Evolutionary conservation across 1,140 invertebrate species (phyloP), one percentile per base, ranked within the genome.

Genomic region (Philopotamus ludificatus): DNA sequence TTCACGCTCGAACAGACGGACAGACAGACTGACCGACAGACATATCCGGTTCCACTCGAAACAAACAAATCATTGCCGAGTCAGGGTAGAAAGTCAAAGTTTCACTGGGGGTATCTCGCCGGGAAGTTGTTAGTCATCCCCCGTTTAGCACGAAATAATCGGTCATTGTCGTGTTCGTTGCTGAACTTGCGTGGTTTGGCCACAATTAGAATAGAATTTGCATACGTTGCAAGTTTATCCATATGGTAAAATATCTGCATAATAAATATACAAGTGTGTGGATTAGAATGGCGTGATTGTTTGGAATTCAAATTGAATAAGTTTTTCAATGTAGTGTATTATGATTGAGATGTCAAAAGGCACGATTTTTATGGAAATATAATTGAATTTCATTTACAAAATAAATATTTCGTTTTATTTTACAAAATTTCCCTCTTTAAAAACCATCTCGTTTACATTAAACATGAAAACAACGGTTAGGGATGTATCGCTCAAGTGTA

Each of bases 81-180:
- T 7, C 4, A 34, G 28, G 28, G 28, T 34, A 34, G 12, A 34
- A 34, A 12, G 4, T 34, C 28, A 34, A 34, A 34, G 28, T 34
- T 34, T 34, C 28, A 34, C 4, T 34, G 12, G 12, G 28, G 15
- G 15, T 60, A 45, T 60, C 57, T 60, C 57, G 18, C 9, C 21
- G 57, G n/a, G 57, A 60, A 47, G 57, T 60, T 60, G 44, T 47
- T 42, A 42, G 57, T 60, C 57, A 60, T 60, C 57, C 57, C n/a
- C 21, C 23, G 39, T 34, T 60, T 60, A 60, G 44, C 44, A 39
- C 57, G 22, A 47, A 42, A 39, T 60, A 41, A 60, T 60, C 57
- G 39, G 57, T 60, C 57, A 60, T 60, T 60, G 57, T 60, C 57
- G 23, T 20, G 44, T 60, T 60, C 20, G 51, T 34, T 34, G n/a